Evolutionary conservation across 1,140 invertebrate genomes (phyloP), one percentile per base, ranked within the genome.

Genomic region (Lepidostoma basale): DNA sequence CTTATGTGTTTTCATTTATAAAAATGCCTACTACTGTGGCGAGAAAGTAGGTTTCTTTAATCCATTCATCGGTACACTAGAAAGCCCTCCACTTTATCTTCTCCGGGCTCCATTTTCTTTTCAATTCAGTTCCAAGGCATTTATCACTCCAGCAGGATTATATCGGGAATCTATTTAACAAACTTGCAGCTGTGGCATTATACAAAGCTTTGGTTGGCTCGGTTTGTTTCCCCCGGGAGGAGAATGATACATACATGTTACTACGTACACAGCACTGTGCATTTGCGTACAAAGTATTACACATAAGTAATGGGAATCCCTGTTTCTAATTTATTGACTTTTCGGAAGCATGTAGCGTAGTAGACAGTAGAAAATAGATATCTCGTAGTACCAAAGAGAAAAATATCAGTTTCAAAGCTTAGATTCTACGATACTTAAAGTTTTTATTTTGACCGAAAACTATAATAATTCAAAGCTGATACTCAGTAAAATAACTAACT

Each of bases 161-260:
- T 42, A 60, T 60, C 40, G 58, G n/a, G 58, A 60, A 60, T 60
- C 58, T 60, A 60, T 60, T 60, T 42, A 60, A 42, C 58, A 26
- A 26, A 60, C 36, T 39, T 60, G 58, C 58, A 60, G 36, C 40
- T 60, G 58, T 5, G 36, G 58, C 39, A n/a, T 22, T 54, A 42
- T 40, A 60, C 58, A 60, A 26, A 44, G 39, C 58, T 16, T 47
- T 22, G 16, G 44, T 47, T 20, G 4, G 20, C 44, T 9, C 44
- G 3, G 12, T 10, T 22, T 12, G 30, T 56, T 56, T 60, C 58
- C 58, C 58, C 58, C 36, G 14, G 23, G 36, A 42, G 40, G 14
- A 60, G 20, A 60, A 60, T 59, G 23, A 39, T 18, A 16, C 20
- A 3, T 18, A 45, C 12, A 16, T 36, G 5, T 5, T 9, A 36